These are phyloP conservation scores for Gobio gobio DNA, from an alignment of 2,113 vertebrate species.

Conservation along the genomic window DNA sequence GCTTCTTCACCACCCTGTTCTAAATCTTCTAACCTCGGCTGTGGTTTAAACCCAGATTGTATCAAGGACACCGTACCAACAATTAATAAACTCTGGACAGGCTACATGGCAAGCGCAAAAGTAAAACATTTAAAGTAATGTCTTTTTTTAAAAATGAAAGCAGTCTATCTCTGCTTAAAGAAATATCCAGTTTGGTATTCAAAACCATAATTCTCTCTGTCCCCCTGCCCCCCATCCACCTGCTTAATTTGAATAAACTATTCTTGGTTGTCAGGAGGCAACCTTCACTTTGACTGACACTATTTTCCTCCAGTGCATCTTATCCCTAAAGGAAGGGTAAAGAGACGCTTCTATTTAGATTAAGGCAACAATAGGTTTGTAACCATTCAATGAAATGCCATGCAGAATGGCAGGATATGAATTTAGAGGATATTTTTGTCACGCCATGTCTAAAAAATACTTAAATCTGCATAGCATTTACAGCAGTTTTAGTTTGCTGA, in stretches of 20 bases:
- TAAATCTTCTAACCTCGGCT: background rate
- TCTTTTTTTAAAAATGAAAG: constrained; percentile 87
- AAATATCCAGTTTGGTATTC: constrained; percentile 90
- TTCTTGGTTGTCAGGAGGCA: constrained; percentile 84
- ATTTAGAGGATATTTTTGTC: constrained; percentile 7
- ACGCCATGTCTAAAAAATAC: background rate
- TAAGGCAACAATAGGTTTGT: constrained; percentile 31
- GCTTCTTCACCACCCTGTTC: background rate
- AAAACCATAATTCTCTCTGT: constrained; percentile 80
- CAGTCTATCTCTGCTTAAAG: constrained; percentile 72
- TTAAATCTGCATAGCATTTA: background rate
- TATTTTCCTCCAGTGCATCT: constrained; percentile 75
- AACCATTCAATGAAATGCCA: constrained; percentile 35
- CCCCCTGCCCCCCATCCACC: constrained; percentile 71
- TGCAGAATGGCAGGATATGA: constrained; percentile 26
- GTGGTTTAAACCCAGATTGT: constrained; percentile 61
- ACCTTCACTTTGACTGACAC: constrained; percentile 84
- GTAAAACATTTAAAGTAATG: constrained; percentile 69
- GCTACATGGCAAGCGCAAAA: background rate
- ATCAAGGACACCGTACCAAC: constrained; percentile 1
- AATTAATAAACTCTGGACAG: constrained; percentile 4
- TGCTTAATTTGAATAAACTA: constrained; percentile 84
- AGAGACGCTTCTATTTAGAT: constrained; percentile 32
- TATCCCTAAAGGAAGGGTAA: constrained; percentile 61
- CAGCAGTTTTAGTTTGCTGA: background rate